Base-by-base conservation (phyloP, 2,113 vertebrate genomes). In the Microcebus griseorufus region DNA sequence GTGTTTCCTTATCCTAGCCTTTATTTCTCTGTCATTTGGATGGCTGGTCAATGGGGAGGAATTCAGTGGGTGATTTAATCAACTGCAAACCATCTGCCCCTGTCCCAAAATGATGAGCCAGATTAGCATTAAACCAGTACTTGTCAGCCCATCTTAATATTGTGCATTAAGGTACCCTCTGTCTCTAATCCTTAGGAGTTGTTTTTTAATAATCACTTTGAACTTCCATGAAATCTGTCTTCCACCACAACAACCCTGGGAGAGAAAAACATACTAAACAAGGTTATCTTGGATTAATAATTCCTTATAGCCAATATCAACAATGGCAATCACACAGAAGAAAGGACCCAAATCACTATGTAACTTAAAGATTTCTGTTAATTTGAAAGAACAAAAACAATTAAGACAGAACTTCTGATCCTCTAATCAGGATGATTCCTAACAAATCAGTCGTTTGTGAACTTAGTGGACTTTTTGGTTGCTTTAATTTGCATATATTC, bases 221-320 rank as follows among this genome's bases (percentile, higher is more conserved):
- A 98, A 99, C 99, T 99, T 99, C 99, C 98, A 98, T 98, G 98
- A 99, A 99, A 98, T 98, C 98, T 97, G 99, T 99, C 99, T 99
- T 99, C 99, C 99, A 98, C 98, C 98, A 98, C 98, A 98, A 98
- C 97, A 97, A 98, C 97, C 98, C 98, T 98, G 98, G 98, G 98
- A 99, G 98, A 98, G 98, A 98, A 96, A 86, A 92, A 90, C 80
- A 96, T 90, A 97, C 97, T 97, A 98, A 98, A 98, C 98, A 98
- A 97, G 97, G 97, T 98, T 98, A 97, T 98, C 98, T 90, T 98
- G 98, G 98, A 96, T 97, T 93, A 65, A 90, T 98, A 96, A 97
- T 98, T 98, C 82, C 93, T 86, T 70, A 85, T 88, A 88, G 98
- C 97, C 97, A 97, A 14, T 95, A 87, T 96, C 96, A 88, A 90